Percentiles rank a stretch among this genome's conserved stretches.
Evolutionary conservation across 2,113 vertebrate species (phyloP).

Genomic region (Indicator maculatus): DNA sequence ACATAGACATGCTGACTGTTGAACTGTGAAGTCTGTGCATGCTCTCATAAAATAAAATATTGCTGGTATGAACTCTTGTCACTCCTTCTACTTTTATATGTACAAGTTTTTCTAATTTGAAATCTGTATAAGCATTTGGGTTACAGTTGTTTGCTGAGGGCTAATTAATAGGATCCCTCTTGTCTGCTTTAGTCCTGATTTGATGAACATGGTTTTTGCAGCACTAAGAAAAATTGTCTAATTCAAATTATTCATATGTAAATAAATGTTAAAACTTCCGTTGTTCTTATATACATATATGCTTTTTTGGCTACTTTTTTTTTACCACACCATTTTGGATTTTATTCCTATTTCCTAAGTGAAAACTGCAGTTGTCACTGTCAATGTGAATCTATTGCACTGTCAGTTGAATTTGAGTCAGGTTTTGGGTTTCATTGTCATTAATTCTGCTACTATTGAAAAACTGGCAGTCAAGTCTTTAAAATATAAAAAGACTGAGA

Average conservation of each 20-base stretch:
- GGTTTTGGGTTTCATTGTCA: background rate
- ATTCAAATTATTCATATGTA: background rate
- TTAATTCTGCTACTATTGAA: constrained; percentile 16
- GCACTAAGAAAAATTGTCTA: constrained; percentile 45
- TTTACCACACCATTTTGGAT: constrained; percentile 49
- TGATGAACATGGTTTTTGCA: constrained; percentile 51
- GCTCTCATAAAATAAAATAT: background rate
- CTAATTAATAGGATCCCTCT: background rate
- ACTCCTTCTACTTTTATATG: background rate
- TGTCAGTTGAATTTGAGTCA: constrained; percentile 30
- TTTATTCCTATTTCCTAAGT: constrained; percentile 43
- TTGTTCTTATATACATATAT: constrained; percentile 31
- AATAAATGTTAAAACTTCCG: background rate
- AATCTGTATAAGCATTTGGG: background rate
- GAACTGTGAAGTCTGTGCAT: background rate
- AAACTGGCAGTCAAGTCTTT: constrained; percentile 3
- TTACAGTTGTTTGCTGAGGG: background rate
- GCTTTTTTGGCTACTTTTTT: constrained; percentile 50
- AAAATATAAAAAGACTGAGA: background rate
- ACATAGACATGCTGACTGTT: background rate
- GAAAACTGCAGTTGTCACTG: constrained; percentile 7
- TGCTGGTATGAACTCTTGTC: background rate
- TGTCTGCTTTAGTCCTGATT: constrained; percentile 3
- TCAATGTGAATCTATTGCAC: constrained; percentile 22
- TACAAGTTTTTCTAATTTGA: rapidly evolving